phyloP scores from a whole-genome alignment of 2,888 invertebrate genomes.

The Heteromyza rotundicornis region DNA sequence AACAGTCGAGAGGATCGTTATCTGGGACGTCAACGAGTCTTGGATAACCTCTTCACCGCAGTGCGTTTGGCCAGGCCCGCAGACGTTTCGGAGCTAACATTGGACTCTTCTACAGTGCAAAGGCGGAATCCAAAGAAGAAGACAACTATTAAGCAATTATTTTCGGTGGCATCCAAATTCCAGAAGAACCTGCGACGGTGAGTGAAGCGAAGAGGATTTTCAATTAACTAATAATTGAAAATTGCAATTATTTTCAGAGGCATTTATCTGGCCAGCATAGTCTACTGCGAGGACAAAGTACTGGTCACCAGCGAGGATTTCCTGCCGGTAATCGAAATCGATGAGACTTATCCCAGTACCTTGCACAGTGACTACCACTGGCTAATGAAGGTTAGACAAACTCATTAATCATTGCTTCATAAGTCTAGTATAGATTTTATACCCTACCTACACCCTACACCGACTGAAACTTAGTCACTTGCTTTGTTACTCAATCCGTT shows the following conservation, averaged over 20 bases:
- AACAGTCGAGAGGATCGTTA: slow-evolving; percentile 73
- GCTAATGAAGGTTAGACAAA: slow-evolving; percentile 81
- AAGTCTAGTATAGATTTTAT: too few species aligned
- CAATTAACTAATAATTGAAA: background rate
- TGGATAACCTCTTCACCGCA: slow-evolving; percentile 77
- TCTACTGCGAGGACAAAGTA: slow-evolving; percentile 95
- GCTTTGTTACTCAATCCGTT: slow-evolving; percentile 1
- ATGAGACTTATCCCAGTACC: slow-evolving; percentile 92
- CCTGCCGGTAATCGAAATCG: slow-evolving; percentile 95
- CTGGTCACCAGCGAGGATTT: slow-evolving; percentile 97
- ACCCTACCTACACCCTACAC: too few species aligned
- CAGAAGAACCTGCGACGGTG: slow-evolving; percentile 89
- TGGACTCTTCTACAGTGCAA: slow-evolving; percentile 71
- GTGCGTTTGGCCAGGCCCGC: slow-evolving; percentile 69
- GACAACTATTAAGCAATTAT: slow-evolving; percentile 90
- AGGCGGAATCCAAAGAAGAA: slow-evolving; percentile 82
- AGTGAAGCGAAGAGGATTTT: slow-evolving; percentile 22
- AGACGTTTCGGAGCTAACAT: slow-evolving; percentile 70
- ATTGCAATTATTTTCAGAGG: slow-evolving; percentile 70
- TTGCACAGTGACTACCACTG: slow-evolving; percentile 95
- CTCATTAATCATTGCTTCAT: slow-evolving; percentile 2
- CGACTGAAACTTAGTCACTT: too few species aligned
- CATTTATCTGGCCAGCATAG: slow-evolving; percentile 88
- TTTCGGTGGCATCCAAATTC: slow-evolving; percentile 95
- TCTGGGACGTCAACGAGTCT: slow-evolving; percentile 72